A percentile compares a stretch with the other conserved stretches of the same genome.
phyloP scores from a whole-genome alignment of 2,797 vertebrate genomes.

The Todus mexicanus region DNA sequence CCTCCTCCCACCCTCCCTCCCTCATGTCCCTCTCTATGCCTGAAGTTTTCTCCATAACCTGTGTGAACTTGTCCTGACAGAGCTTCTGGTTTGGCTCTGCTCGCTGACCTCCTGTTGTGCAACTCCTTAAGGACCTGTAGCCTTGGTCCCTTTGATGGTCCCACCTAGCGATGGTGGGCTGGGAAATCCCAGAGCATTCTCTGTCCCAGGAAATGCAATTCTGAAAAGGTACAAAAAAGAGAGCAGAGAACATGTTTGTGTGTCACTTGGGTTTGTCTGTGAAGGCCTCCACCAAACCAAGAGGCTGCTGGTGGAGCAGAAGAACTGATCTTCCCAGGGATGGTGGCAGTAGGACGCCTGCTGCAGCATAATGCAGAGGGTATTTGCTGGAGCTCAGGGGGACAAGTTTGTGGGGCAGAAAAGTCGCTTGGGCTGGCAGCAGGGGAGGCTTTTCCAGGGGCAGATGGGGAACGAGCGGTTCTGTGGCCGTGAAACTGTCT shows the following conservation, averaged over 20 bases:
- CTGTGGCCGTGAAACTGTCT: background rate
- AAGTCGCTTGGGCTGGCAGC: background rate
- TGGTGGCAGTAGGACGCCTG: background rate
- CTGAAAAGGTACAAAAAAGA: background rate
- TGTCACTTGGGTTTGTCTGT: background rate
- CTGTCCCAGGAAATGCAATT: background rate
- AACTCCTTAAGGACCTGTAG: background rate
- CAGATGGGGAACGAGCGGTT: background rate
- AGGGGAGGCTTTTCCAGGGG: background rate
- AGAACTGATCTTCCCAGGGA: background rate
- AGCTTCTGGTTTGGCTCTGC: background rate
- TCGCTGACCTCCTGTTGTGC: background rate
- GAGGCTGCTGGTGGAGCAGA: background rate
- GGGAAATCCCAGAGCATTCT: background rate
- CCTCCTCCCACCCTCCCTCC: background rate
- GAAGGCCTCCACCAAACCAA: background rate
- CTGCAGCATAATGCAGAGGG: background rate
- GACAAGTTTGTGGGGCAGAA: background rate
- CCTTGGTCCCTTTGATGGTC: background rate
- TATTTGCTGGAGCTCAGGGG: background rate
- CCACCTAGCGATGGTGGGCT: background rate
- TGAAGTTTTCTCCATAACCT: background rate
- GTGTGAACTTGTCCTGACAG: background rate
- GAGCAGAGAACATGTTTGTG: background rate
- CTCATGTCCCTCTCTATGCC: background rate